These are phyloP conservation scores for Meiosimyza platycephala DNA, from an alignment of 2,888 invertebrate species.

Conservation along the genomic window DNA sequence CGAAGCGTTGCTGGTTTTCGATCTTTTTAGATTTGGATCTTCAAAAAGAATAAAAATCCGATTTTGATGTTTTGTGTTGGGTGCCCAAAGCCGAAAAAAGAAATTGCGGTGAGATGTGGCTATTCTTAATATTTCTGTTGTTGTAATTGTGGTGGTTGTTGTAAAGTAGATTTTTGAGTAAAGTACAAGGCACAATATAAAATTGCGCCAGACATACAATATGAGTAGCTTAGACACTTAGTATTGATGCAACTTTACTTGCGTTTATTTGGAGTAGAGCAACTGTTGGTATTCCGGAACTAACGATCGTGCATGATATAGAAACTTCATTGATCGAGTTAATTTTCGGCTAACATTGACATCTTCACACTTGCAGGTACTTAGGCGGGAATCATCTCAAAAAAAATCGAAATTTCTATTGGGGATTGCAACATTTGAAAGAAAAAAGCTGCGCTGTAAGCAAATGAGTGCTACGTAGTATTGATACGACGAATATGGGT, in stretches of 20 bases:
- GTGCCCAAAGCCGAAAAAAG: constrained; percentile 53
- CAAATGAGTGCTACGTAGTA: constrained; percentile 10
- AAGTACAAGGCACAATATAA: constrained; percentile 10
- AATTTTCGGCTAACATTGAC: no score
- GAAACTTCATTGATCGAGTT: no score
- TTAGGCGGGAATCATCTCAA: neutral
- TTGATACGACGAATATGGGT: constrained; percentile 4
- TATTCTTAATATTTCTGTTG: constrained; percentile 13
- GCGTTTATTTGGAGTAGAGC: constrained; percentile 11
- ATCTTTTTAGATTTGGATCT: constrained; percentile 40
- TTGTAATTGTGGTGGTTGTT: constrained; percentile 25
- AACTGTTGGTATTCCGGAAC: neutral
- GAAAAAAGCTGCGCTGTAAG: constrained; percentile 26
- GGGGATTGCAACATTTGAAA: constrained; percentile 30
- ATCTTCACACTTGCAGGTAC: no score
- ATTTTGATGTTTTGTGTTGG: constrained; percentile 34
- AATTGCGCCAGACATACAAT: constrained; percentile 17
- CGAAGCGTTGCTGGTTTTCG: constrained; percentile 37
- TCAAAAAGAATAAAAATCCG: constrained; percentile 12
- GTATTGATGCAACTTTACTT: constrained; percentile 30
- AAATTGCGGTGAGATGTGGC: constrained; percentile 46
- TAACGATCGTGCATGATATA: no score
- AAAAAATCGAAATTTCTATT: constrained; percentile 27
- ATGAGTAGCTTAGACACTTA: constrained; percentile 23
- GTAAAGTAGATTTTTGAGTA: constrained; percentile 11